Evolutionary conservation across 2,888 invertebrate genomes (phyloP), one percentile per base, ranked within the genome.

Genomic region (Syrphus vitripennis): DNA sequence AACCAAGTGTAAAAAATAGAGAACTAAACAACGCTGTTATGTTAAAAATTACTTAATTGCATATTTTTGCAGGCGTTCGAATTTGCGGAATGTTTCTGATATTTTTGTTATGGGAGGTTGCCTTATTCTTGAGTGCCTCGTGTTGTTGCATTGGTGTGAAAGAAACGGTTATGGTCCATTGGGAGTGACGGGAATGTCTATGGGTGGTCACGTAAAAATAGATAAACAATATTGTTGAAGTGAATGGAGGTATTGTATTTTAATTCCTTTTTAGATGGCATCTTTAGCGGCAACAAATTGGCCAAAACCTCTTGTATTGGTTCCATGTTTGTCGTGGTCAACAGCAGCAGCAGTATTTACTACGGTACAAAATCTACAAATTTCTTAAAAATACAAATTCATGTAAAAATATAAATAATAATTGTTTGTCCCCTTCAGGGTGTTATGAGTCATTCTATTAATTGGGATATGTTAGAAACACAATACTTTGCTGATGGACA

Each of bases 91-190:
- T 93, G 99, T 99, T 4, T 97, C 98, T 21, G 99, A 99, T 92
- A 96, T 99, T 91, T 99, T 99, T 94, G 97, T 99, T 88, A 99
- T 99, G 99, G 99, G 99, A 77, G 99, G 98, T 53, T 98, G 98
- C 90, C 93, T 99, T 80, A 97, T 99, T 87, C 94, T 99, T 89
- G 99, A 99, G 93, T 96, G 97, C 48, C 93, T 98, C 89, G 98
- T 97, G 63, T 93, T 99, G 88, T 94, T 99, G 88, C 96, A 98
- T 92, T 99, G 98, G 98, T 97, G 98, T 91, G 97, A 98, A 93
- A 93, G 95, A 74, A 95, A 97, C 91, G 98, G 98, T 14, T 96
- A 96, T 89, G 98, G 98, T 12, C 99, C 99, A 0, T 94, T 99
- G 24, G 98, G 98, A 67, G 95, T 99, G 71, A 98, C 98, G 34